Conservation (phyloP, 2,888 invertebrate genomes). For the Phengaris arion region DNA sequence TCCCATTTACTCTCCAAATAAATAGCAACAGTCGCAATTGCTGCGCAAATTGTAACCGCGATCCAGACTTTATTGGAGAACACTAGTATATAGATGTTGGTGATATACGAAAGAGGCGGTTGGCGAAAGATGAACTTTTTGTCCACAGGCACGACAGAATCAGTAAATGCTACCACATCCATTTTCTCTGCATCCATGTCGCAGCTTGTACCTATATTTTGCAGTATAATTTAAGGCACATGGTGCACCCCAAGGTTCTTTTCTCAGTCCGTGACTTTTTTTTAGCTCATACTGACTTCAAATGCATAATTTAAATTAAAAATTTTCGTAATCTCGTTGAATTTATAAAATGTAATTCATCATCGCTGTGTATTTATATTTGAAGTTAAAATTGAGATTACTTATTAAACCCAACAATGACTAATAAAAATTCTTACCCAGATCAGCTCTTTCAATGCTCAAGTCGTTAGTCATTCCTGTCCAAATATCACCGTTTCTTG, state of each 20-base stretch:
- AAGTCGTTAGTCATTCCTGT: constrained; percentile 62
- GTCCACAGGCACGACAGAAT: constrained; percentile 64
- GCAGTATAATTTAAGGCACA: not conserved
- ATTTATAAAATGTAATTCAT: too few species aligned
- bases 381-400: too few species aligned
- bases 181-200: constrained; percentile 49
- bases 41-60: constrained; percentile 62
- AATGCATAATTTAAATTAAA: not conserved
- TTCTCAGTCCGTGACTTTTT: not conserved
- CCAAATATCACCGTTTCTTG: constrained; percentile 57
- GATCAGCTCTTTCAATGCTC: constrained; percentile 51
- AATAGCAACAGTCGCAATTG: constrained; percentile 55
- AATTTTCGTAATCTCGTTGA: too few species aligned
- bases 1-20: constrained; percentile 63
- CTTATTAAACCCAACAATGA: not conserved
- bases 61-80: constrained; percentile 82
- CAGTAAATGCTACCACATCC: constrained; percentile 66
- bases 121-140: constrained; percentile 81
- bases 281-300: not conserved
- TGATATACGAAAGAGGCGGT: constrained; percentile 82
- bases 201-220: constrained; percentile 57
- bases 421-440: constrained; percentile 47
- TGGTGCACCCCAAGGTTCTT: not conserved
- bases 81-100: constrained; percentile 82
- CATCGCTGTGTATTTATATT: too few species aligned